Conservation (phyloP, 2,797 vertebrate genomes). For the Simalia tracyae region DNA sequence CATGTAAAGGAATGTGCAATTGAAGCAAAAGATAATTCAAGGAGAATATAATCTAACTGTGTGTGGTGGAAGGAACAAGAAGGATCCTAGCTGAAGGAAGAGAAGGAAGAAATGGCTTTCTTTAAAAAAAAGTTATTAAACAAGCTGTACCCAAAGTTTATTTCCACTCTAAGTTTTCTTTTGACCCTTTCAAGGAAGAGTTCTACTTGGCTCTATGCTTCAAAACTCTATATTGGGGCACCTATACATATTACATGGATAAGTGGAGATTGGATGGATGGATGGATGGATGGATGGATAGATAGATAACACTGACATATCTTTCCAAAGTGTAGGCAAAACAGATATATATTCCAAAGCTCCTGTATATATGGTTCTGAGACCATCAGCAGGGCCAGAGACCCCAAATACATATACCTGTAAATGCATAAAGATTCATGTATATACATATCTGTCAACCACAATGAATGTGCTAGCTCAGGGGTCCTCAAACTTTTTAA, state of each 20-base stretch:
- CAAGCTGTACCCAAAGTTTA: not conserved
- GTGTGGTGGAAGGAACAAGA: too few species aligned
- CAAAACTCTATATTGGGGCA: not conserved
- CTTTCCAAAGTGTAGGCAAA: too few species aligned
- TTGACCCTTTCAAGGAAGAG: not conserved
- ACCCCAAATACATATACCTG: not conserved
- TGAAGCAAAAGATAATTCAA: not conserved
- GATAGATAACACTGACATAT: too few species aligned
- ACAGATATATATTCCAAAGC: too few species aligned
- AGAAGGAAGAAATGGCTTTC: not conserved
- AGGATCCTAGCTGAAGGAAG: not conserved
- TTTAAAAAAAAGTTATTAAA: not conserved
- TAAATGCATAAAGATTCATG: not conserved
- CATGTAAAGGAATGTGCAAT: too few species aligned
- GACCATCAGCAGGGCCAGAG: not conserved
- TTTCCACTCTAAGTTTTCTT: not conserved
- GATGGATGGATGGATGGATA: too few species aligned
- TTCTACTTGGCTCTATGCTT: not conserved
- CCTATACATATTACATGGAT: too few species aligned
- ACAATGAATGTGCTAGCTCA: not conserved
- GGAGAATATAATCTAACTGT: not conserved
- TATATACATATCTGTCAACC: not conserved
- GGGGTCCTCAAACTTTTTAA: too few species aligned
- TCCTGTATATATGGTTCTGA: not conserved
- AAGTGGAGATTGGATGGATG: too few species aligned